Evolutionary conservation across 53 echinoderm and acorn worm species (phyloP), one percentile per base, ranked within the genome.

Genomic region (Luidia sarsii): DNA sequence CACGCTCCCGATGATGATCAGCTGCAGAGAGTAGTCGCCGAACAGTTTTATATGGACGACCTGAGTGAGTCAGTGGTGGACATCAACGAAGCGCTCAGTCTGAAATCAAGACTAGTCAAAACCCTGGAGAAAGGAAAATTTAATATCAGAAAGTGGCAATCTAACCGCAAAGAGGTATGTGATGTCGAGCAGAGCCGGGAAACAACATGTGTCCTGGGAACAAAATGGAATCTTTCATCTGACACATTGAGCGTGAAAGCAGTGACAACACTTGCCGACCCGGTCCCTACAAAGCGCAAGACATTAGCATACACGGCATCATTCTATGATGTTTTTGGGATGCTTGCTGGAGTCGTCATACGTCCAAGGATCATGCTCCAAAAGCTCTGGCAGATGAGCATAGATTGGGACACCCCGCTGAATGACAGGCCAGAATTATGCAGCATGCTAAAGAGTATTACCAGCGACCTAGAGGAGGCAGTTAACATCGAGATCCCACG

Each of bases 171-270:
- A 21, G 86, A 85, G 11, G 75, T 92, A 14, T 92, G 72, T 39
- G 82, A 75, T 39, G 61, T 48, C 35, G 81, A 68, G 54, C 89
- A 92, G 45, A 81, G 69, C 45, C 81, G n/a, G 50, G 71, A 55
- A 15, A 2, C 2, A 3, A 75, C 88, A 4, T 82, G 75, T 51
- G 88, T 61, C 33, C 32, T 88, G 51, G 89, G 92, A 7, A 89
- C 92, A 18, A 85, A 62, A 36, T 92, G 89, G 92, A 54, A 92
- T 49, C 92, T 92, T 21, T n/a, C 39, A 24, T 82, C 81, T 25
- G 92, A 92, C 89, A 85, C 89, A 49, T 86, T 85, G 64, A 81
- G 62, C 27, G 92, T 92, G 13, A 92, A 92, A 46, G 48, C 67
- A 39, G 92, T 92, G 14, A 77, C 75, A 27, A 59, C 60, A 34